These are phyloP conservation scores for Acrocephalus kingi DNA, from an alignment of 2,113 vertebrate genomes.

Conservation along the genomic window DNA sequence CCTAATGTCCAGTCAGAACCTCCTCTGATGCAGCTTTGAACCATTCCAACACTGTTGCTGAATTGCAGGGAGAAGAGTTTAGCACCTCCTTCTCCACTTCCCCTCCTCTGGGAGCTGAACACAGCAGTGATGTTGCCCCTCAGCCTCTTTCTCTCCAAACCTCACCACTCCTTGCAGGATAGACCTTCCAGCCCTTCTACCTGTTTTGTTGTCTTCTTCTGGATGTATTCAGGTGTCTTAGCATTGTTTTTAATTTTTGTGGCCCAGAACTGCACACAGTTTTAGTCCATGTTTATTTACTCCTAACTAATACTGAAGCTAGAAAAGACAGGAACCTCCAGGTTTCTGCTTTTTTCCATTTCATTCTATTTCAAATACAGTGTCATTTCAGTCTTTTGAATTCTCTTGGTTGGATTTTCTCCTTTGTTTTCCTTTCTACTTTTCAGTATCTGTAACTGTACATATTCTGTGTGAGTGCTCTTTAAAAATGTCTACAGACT, in stretches of 20 bases:
- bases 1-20: background rate
- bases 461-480: background rate
- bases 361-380: background rate
- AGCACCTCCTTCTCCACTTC: background rate
- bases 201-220: background rate
- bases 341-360: background rate
- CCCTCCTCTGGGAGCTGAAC: background rate
- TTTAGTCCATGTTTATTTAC: background rate
- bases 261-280: background rate
- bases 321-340: background rate
- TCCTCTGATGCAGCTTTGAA: background rate
- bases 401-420: background rate
- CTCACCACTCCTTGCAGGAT: background rate
- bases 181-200: background rate
- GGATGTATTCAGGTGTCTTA: background rate
- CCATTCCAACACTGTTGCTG: background rate
- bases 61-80: background rate
- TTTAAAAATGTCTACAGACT: background rate
- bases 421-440: background rate
- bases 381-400: background rate
- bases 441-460: background rate
- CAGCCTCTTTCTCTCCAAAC: background rate
- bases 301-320: background rate
- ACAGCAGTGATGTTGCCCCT: background rate
- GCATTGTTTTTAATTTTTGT: background rate